phyloP scores from a whole-genome alignment of 2,797 vertebrate genomes.

The Tragelaphus eurycerus region DNA sequence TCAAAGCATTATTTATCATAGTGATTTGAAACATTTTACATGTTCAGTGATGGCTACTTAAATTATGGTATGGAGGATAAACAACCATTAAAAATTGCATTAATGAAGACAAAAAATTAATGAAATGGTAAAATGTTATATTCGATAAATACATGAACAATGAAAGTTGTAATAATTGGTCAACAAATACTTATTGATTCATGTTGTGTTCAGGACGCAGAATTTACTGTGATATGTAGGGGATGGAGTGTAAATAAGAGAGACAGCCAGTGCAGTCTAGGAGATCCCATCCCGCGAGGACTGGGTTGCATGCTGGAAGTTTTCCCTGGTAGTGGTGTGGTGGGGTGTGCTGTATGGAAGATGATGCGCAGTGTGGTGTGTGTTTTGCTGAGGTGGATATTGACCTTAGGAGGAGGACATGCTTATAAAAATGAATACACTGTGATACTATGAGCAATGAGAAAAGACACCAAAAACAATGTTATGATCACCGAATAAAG shows the following conservation, averaged over 20 bases:
- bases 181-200: neutral
- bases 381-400: neutral
- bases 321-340: neutral
- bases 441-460: neutral
- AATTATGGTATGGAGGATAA: conserved; percentile 16
- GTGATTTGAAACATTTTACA: conserved; percentile 37
- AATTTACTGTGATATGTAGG: neutral
- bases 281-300: neutral
- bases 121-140: conserved; percentile 15
- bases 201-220: neutral
- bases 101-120: conserved; percentile 30
- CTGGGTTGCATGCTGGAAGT: neutral
- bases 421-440: neutral
- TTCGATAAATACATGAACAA: conserved; percentile 12
- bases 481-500: neutral
- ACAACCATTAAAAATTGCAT: conserved; percentile 29
- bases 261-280: neutral
- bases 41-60: conserved; percentile 6
- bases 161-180: neutral
- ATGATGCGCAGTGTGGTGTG: neutral
- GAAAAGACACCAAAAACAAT: neutral
- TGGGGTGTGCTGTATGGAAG: neutral
- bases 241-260: neutral
- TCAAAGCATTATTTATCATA: conserved; percentile 1
- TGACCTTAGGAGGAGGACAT: neutral